Conservation (phyloP, 2,888 invertebrate genomes). For the Pediacus dermestoides region DNA sequence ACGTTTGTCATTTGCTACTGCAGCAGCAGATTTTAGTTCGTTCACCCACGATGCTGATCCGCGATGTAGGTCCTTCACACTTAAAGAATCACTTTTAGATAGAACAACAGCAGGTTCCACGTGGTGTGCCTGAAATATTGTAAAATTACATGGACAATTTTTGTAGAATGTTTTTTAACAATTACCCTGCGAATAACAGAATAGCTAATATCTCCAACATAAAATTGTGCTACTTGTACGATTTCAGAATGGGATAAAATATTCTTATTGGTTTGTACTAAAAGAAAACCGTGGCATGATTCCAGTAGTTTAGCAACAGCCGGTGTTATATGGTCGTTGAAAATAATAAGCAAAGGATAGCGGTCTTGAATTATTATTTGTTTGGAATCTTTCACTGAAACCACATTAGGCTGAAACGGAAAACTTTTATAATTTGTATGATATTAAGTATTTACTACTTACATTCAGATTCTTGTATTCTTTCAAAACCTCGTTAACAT, state of each 20-base stretch:
- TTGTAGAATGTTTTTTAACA: too few relatives aligned
- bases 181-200: slow-evolving; percentile 40
- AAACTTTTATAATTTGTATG: too few relatives aligned
- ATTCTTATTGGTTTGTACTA: slow-evolving; percentile 34
- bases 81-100: slow-evolving; percentile 40
- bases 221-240: slow-evolving; percentile 36
- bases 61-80: slow-evolving; percentile 38
- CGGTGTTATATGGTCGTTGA: slow-evolving; percentile 36
- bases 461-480: slow-evolving; percentile 39
- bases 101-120: slow-evolving; percentile 29
- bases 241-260: slow-evolving; percentile 30
- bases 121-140: slow-evolving; percentile 28
- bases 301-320: slow-evolving; percentile 37
- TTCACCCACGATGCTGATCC: slow-evolving; percentile 39
- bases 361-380: slow-evolving; percentile 37
- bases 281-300: slow-evolving; percentile 37
- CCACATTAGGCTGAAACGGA: slow-evolving; percentile 38
- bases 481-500: slow-evolving; percentile 36
- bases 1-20: slow-evolving; percentile 23
- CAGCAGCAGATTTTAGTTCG: slow-evolving; percentile 33
- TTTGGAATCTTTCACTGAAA: slow-evolving; percentile 36
- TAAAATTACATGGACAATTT: too few relatives aligned
- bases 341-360: slow-evolving; percentile 40
- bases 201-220: slow-evolving; percentile 33
- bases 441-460: too few relatives aligned